phyloP scores from a whole-genome alignment of 2,113 vertebrate species.

The Oceanodroma tethys region DNA sequence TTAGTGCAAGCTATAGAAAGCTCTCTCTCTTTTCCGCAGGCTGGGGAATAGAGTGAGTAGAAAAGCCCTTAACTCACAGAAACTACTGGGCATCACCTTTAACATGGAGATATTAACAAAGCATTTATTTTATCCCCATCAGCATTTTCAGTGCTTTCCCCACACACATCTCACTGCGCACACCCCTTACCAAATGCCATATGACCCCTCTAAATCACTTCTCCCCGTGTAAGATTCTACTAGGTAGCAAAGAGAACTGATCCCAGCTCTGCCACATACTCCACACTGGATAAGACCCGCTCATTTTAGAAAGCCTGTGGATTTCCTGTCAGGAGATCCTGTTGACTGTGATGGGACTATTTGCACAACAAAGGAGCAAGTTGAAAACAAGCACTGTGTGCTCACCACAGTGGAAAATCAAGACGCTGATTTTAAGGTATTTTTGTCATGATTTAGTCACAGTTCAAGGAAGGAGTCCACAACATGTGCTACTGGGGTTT shows the following conservation, averaged over 20 bases:
- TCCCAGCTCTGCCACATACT: background rate
- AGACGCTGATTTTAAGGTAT: background rate
- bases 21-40: background rate
- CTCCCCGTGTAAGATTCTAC: background rate
- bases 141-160: background rate
- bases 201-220: background rate
- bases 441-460: background rate
- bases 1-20: background rate
- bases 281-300: background rate
- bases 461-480: background rate
- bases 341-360: background rate
- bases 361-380: constrained; percentile 1
- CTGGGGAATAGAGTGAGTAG: background rate
- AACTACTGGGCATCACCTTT: background rate
- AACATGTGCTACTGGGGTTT: background rate
- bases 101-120: background rate
- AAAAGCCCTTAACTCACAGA: background rate
- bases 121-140: background rate
- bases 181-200: background rate
- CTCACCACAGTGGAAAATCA: background rate
- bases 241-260: background rate
- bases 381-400: background rate
- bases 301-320: background rate
- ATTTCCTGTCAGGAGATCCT: background rate
- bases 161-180: background rate